Percentiles rank a stretch among this genome's conserved stretches.
Evolutionary conservation across 1,140 invertebrate genomes (phyloP).

Genomic region (Mercenaria mercenaria): DNA sequence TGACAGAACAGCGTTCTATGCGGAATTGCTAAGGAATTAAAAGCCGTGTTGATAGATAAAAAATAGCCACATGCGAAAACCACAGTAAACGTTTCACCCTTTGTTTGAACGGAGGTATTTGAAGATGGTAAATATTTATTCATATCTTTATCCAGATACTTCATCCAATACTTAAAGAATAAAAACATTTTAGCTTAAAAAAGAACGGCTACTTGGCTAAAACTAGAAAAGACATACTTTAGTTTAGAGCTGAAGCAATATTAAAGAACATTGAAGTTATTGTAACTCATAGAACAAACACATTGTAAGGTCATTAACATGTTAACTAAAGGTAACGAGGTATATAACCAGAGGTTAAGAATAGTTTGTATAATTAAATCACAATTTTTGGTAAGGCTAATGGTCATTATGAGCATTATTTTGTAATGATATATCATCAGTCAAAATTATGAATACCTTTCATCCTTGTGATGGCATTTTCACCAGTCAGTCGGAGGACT

Average conservation of each 20-base stretch:
- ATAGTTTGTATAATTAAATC: background rate
- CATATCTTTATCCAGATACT: background rate
- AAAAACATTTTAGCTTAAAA: conserved; percentile 1
- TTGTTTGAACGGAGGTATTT: background rate
- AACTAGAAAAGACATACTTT: no score
- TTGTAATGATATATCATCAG: background rate
- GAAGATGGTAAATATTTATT: conserved; percentile 33
- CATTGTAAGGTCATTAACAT: background rate
- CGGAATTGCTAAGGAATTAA: no score
- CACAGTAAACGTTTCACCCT: background rate
- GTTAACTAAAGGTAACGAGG: background rate
- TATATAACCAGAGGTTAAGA: background rate
- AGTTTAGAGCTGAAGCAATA: no score
- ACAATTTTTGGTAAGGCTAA: background rate
- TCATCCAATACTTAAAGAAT: background rate
- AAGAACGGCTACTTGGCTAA: background rate
- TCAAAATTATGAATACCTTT: background rate
- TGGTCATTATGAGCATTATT: background rate
- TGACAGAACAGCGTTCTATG: no score
- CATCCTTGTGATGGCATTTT: background rate
- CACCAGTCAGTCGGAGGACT: no score
- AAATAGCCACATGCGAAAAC: background rate
- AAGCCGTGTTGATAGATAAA: background rate
- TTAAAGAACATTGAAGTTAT: background rate
- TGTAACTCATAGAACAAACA: background rate